phyloP scores from a whole-genome alignment of 2,888 invertebrate genomes.

The Temnothorax unifasciatus region DNA sequence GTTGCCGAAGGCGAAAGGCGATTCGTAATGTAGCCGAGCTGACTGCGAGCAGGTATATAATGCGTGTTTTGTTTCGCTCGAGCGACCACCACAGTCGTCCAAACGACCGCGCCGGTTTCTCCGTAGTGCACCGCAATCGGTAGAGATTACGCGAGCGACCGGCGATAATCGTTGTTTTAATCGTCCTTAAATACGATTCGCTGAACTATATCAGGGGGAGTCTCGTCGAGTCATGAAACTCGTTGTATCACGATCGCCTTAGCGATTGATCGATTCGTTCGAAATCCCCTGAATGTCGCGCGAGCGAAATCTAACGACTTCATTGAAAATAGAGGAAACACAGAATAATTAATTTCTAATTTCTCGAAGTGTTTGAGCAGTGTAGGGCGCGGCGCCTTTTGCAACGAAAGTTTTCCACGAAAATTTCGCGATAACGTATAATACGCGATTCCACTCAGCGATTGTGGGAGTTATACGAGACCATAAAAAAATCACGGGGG shows the following conservation, averaged over 20 bases:
- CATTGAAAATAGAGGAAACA: neutral
- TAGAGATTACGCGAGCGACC: conserved; percentile 58
- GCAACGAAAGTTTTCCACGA: conserved; percentile 20
- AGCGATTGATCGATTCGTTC: neutral
- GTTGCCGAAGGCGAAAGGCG: conserved; percentile 74
- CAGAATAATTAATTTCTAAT: neutral
- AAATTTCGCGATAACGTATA: conserved; percentile 10
- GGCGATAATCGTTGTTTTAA: conserved; percentile 50
- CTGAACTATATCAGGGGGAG: neutral
- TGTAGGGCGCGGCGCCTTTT: neutral
- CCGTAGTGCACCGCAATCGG: conserved; percentile 63
- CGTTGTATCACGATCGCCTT: neutral
- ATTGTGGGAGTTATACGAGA: conserved; percentile 1
- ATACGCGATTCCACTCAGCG: neutral
- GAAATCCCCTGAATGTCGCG: neutral
- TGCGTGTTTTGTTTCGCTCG: conserved; percentile 70
- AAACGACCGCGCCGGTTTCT: conserved; percentile 63
- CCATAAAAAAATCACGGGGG: conserved; percentile 34
- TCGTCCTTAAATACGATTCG: conserved; percentile 12
- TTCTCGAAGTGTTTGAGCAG: neutral
- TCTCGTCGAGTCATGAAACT: neutral
- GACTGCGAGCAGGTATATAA: conserved; percentile 53
- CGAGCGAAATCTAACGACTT: neutral
- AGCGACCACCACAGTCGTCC: conserved; percentile 63
- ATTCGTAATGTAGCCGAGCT: conserved; percentile 53